Conservation (phyloP, 2,888 invertebrate genomes). For the Platycnemis pennipes region DNA sequence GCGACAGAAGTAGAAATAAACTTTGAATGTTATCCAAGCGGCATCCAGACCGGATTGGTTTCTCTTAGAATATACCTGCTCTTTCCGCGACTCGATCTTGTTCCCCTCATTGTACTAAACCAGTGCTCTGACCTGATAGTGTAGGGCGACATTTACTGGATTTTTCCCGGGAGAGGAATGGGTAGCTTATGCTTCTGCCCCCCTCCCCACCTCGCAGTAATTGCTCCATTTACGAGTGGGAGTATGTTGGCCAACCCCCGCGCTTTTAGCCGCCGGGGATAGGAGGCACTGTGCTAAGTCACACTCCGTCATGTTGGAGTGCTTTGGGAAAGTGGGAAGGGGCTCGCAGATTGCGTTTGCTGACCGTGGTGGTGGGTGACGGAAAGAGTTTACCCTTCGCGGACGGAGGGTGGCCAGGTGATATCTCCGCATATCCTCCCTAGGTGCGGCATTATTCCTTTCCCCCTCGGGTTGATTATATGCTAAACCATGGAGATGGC, state of each 20-base stretch:
- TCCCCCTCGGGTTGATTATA: conserved; percentile 32
- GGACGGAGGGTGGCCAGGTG: not conserved
- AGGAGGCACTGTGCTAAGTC: not conserved
- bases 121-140: not conserved
- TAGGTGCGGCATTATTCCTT: not conserved
- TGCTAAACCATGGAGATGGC: conserved; percentile 56
- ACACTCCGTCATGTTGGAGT: not conserved
- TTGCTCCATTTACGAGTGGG: conserved; percentile 61
- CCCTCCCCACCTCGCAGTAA: not conserved
- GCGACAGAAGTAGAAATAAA: too few relatives aligned
- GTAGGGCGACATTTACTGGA: not conserved
- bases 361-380: not conserved
- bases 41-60: too few relatives aligned
- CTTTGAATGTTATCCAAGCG: too few relatives aligned
- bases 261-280: not conserved
- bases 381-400: not conserved
- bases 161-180: not conserved
- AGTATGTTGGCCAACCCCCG: not conserved
- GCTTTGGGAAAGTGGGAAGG: not conserved
- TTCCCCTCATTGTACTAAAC: not conserved
- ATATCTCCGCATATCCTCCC: not conserved
- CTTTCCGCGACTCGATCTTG: too few relatives aligned
- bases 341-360: conserved; percentile 8
- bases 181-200: not conserved
- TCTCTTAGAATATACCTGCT: too few relatives aligned